Evolutionary conservation across 2,888 invertebrate genomes (phyloP), one percentile per base, ranked within the genome.

Genomic region (Lasioglossum malachurum): DNA sequence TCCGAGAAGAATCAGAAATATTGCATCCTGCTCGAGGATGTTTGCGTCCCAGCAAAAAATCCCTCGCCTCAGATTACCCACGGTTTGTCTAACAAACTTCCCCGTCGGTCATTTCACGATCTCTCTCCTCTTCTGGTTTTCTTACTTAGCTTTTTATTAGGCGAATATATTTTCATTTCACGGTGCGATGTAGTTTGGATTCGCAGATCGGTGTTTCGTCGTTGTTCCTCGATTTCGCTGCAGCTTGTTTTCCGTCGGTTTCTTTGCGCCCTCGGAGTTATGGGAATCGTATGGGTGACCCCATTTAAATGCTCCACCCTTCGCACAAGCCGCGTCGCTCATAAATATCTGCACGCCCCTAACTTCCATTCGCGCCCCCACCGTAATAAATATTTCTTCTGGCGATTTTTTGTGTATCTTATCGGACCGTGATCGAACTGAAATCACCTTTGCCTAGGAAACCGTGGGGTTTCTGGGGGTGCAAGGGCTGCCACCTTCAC

Each of bases 1-100:
- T 83, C 87, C 87, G 83, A 88, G 88, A 88, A 88, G 83, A 89
- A 89, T 86, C 89, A 86, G 86, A 87, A 85, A 89, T 84, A 89
- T 89, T 89, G 86, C 89, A 83, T 89, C 88, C 88, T 77, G 80
- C 77, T 86, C 49, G 49, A 76, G 82, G 82, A 76, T 69, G n/a
- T 49, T 46, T 69, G 67, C 49, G 71, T 75, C 71, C 77, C 46
- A 41, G 53, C 57, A 38, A 49, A 44, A 75, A 75, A 41, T n/a
- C 19, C 67, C 57, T 53, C 44, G 23, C n/a, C 60, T 72, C n/a
- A 31, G 49, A 75, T 41, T 76, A 57, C 38, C 60, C 60, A 64
- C 31, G 35, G 53, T 64, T 35, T 69, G 60, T 64, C 60, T 64
- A 64, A 31, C 60, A 64, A 64, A 64, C 60, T 31, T 60, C 27